These are phyloP conservation scores for Micromesistius poutassou DNA, from an alignment of 2,797 vertebrate genomes.

Conservation along the genomic window DNA sequence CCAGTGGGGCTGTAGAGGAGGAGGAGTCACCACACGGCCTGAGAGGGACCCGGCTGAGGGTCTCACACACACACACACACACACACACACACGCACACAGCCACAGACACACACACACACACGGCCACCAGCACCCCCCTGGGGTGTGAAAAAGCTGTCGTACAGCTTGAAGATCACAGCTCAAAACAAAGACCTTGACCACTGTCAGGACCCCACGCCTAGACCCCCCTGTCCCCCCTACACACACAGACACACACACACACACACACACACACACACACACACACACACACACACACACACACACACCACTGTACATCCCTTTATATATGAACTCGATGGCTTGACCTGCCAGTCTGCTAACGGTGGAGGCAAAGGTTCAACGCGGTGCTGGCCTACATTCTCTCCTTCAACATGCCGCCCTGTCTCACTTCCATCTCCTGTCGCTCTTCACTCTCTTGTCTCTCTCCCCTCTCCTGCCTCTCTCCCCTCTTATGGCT, in stretches of 20 bases:
- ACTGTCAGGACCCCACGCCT: constrained; percentile 14
- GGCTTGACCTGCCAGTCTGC: too few relatives aligned
- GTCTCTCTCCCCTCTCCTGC: background rate
- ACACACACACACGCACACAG: background rate
- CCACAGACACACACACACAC: background rate
- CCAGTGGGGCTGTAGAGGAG: constrained; percentile 58
- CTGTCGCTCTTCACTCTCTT: background rate
- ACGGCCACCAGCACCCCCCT: constrained; percentile 36
- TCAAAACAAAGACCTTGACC: constrained; percentile 43
- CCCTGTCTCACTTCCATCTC: background rate
- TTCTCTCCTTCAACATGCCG: background rate
- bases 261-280: background rate
- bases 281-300: constrained; percentile 3
- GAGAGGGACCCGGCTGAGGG: constrained; percentile 44
- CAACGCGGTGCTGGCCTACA: background rate
- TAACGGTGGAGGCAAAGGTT: too few relatives aligned
- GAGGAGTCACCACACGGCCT: constrained; percentile 54
- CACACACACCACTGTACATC: background rate
- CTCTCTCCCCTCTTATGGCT: background rate
- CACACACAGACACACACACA: background rate
- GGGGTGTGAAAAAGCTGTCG: constrained; percentile 39
- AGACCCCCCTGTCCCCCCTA: background rate
- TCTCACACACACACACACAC: constrained; percentile 23
- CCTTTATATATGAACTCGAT: too few relatives aligned
- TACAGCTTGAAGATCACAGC: constrained; percentile 31